Base-by-base conservation (phyloP, 92 coral and sea anemone genomes). In the Palythoa grandiflora region DNA sequence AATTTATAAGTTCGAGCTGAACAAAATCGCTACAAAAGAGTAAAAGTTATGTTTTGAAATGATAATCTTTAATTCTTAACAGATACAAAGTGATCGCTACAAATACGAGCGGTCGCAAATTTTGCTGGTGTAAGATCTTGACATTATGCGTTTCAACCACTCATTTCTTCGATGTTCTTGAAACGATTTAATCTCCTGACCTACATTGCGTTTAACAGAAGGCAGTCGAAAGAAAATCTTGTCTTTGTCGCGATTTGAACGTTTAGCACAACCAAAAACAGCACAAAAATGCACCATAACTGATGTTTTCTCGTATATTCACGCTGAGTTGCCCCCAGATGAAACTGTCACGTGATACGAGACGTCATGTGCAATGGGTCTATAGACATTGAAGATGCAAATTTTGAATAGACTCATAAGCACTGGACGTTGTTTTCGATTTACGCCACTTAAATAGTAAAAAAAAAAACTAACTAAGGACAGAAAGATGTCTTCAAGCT, bases 51-150 rank as follows among this genome's bases (percentile, higher is more conserved):
- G 57, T 74, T 74, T 74, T 74, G 15, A 74, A 74, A 39, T 48
- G 38, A 40, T 40, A 10, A 40, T 48, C 9, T 71, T 71, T 71
- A 6, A 6, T 2, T 38, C 9, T 47, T 89, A 89, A 88, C 88
- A 83, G 88, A 81, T 74, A 89, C 83, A 65, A 89, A 89, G 72
- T 88, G 91, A 48, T 87, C 90, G 59, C 93, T 87, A 85, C 89
- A 87, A 72, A 90, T 78, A 68, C 93, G 75, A 47, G 47, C 60
- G 47, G 77, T 81, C 15, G 86, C 76, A 71, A 63, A 40, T 60
- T 71, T 80, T 50, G 84, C 89, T 57, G 94, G 86, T 38, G 89
- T 71, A 17, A 91, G 80, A 71, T 91, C 93, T 50, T 83, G 86
- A 20, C 94, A 83, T 65, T 89, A 28, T 28, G 28, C 28, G 28